Conservation (phyloP, 2,888 invertebrate genomes). For the Macropis europaea region DNA sequence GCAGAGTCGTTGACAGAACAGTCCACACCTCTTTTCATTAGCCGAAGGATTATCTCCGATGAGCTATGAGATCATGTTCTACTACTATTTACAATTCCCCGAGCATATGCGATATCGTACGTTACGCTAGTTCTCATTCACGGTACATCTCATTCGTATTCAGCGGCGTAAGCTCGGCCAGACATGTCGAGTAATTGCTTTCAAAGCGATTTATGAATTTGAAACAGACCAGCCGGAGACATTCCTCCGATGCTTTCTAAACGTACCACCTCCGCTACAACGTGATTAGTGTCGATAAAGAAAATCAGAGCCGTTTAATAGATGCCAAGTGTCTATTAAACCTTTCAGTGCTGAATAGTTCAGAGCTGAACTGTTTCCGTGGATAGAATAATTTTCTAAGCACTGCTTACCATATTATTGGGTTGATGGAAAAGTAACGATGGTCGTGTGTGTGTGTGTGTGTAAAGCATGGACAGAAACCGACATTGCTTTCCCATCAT, state of each 20-base stretch:
- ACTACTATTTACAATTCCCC: conserved; percentile 28
- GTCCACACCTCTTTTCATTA: not conserved
- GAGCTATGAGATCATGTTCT: conserved; percentile 1
- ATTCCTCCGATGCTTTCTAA: conserved; percentile 52
- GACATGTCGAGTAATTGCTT: conserved; percentile 29
- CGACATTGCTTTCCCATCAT: no score
- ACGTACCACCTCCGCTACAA: no score
- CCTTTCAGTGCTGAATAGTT: no score
- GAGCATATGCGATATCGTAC: conserved; percentile 19
- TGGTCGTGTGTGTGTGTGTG: no score
- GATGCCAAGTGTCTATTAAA: no score
- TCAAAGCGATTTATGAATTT: conserved; percentile 42
- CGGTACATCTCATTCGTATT: conserved; percentile 54
- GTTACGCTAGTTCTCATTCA: conserved; percentile 51
- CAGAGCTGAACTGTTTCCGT: no score
- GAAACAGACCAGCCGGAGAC: conserved; percentile 15
- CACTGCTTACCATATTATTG: no score
- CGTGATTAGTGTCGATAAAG: no score
- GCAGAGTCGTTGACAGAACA: not conserved
- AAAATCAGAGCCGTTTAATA: no score
- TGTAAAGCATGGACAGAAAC: no score
- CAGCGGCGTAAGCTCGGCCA: conserved; percentile 12
- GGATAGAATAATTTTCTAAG: no score
- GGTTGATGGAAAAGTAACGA: no score
- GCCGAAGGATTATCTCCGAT: not conserved